Base-by-base conservation (phyloP, 2,888 invertebrate species). In the Callosobruchus maculatus region DNA sequence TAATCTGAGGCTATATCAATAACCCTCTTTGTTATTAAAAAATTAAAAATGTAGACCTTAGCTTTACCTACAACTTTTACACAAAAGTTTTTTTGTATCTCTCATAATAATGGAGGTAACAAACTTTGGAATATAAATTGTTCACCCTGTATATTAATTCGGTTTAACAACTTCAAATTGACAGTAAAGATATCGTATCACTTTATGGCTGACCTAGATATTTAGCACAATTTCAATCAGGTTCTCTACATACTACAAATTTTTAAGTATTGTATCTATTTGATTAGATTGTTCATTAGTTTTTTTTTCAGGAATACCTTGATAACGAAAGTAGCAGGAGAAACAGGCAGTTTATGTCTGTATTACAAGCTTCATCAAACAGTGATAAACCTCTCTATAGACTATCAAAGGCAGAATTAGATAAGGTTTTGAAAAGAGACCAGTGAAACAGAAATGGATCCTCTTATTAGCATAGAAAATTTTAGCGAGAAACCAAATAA, bases 281-380 rank as follows among this genome's bases (percentile, higher is more conserved):
- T 21, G 70, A 70, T 72, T 49, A 66, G 30, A 67, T 18, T 31
- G 20, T 22, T 68, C 66, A n/a, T 3, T 49, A 18, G 49, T 80
- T 82, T 73, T 76, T 75, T 74, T 87, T 87, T 74, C 85, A 90
- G 90, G 76, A 82, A 70, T 79, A 82, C 67, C 80, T 84, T 31
- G 83, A 82, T 20, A 72, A 78, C 66, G 82, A 83, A 73, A 74
- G 80, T 68, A 21, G 72, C 26, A 84, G 80, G 49, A 85, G 85
- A 78, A 83, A 83, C 66, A 82, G 86, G 76, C 81, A 85, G 76
- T 83, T 88, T 77, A 75, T 86, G 2, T 82, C 86, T 76, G 84
- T 90, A 74, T 81, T 92, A 70, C 88, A 89, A 84, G 85, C 88
- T 77, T 90, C 91, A 30, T 82, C 89, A 21, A 82, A 88, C 72